A percentile compares a stretch with the other conserved stretches of the same genome.
Evolutionary conservation across 2,888 invertebrate species (phyloP).

Genomic region (Mythimna lalbum): DNA sequence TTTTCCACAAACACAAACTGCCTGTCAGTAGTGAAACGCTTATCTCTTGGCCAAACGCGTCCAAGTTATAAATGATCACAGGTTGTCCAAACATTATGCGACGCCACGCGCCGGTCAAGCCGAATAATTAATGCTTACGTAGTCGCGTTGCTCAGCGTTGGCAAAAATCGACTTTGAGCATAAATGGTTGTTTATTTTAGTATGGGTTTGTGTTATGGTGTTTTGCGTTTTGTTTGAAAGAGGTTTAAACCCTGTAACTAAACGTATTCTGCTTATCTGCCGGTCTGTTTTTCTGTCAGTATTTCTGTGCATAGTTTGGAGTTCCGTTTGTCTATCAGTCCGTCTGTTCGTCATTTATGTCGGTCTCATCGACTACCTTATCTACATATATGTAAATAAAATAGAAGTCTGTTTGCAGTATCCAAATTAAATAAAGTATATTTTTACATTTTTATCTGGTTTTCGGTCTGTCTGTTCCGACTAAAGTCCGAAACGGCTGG

Average conservation of each 20-base stretch:
- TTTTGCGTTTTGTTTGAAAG: not conserved
- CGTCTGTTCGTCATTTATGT: not conserved
- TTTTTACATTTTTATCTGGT: too few species aligned
- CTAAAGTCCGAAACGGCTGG: too few species aligned
- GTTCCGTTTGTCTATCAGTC: not conserved
- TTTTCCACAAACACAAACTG: constrained; percentile 33
- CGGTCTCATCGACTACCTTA: too few species aligned
- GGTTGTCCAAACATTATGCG: constrained; percentile 79
- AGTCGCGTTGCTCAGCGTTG: constrained; percentile 69
- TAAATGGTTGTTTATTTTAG: constrained; percentile 40
- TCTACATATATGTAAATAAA: too few species aligned
- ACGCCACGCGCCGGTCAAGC: constrained; percentile 82
- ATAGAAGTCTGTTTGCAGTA: too few species aligned
- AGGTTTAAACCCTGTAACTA: not conserved
- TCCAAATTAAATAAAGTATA: too few species aligned
- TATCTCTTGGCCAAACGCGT: constrained; percentile 65
- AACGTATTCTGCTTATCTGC: not conserved
- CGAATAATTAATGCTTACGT: constrained; percentile 82
- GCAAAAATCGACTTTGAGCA: constrained; percentile 76
- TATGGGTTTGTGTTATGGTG: constrained; percentile 11
- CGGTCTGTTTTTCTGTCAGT: not conserved
- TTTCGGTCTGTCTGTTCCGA: too few species aligned
- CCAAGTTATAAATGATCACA: constrained; percentile 81
- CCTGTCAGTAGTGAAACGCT: constrained; percentile 45
- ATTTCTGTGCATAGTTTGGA: not conserved